These are phyloP conservation scores for Sminthurides aquaticus DNA, from an alignment of 2,888 invertebrate genomes.

Conservation along the genomic window DNA sequence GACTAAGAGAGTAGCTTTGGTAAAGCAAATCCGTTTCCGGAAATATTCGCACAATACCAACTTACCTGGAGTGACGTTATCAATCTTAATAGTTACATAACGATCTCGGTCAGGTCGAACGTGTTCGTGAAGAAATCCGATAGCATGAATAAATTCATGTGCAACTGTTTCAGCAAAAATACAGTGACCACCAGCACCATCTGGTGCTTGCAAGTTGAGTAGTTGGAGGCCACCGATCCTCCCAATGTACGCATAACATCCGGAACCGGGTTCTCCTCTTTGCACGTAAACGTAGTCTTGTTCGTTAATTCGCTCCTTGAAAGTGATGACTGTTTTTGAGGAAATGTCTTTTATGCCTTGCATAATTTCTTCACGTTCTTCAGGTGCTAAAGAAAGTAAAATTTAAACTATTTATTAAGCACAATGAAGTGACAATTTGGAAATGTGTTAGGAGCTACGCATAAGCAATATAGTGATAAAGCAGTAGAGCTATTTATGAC, in stretches of 20 bases:
- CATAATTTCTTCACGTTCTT: conserved; percentile 9
- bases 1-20: neutral
- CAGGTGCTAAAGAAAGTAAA: conserved; percentile 7
- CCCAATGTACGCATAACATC: conserved; percentile 29
- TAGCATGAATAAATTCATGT: conserved; percentile 17
- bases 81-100: conserved; percentile 6
- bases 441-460: too few relatives aligned
- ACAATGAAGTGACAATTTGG: too few relatives aligned
- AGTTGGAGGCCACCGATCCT: conserved; percentile 19
- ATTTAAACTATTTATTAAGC: too few relatives aligned
- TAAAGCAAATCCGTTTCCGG: neutral
- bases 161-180: conserved; percentile 15
- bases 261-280: conserved; percentile 21
- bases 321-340: conserved; percentile 20
- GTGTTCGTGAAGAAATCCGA: conserved; percentile 19
- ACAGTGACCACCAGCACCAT: conserved; percentile 12
- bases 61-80: conserved; percentile 12
- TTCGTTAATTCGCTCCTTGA: conserved; percentile 16
- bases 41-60: neutral
- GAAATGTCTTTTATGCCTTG: conserved; percentile 18
- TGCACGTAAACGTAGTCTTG: conserved; percentile 24
- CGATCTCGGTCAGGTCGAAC: conserved; percentile 13
- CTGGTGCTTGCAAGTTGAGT: conserved; percentile 18
- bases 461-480: too few relatives aligned
- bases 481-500: too few relatives aligned